These are phyloP conservation scores for Coleophora deauratella DNA, from an alignment of 2,888 invertebrate genomes.

Conservation along the genomic window DNA sequence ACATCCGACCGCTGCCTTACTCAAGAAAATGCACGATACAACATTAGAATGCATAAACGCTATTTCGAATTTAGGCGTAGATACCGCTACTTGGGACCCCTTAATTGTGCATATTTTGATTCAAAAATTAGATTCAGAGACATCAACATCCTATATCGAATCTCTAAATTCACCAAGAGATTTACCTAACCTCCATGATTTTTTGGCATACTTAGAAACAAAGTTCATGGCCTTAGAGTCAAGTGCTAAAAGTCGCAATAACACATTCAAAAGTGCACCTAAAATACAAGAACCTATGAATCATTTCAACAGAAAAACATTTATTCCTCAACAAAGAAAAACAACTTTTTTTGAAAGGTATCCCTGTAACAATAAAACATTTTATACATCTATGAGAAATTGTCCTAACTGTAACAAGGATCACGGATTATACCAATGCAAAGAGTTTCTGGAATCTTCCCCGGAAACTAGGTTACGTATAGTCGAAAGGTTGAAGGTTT, in stretches of 20 bases:
- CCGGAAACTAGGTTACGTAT: no score
- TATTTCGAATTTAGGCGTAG: constrained; percentile 10
- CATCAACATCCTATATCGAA: constrained; percentile 1
- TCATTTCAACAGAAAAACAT: no score
- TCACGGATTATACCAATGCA: no score
- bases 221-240: constrained; percentile 1
- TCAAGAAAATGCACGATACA: constrained; percentile 14
- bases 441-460: no score
- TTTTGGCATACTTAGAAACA: background rate
- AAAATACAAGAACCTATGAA: no score
- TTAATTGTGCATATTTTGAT: constrained; percentile 1
- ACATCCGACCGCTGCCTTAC: constrained; percentile 5
- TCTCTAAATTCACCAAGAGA: background rate
- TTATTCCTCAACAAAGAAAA: no score
- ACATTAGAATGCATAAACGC: constrained; percentile 13
- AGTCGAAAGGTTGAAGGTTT: no score
- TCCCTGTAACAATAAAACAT: no score
- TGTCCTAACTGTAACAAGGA: no score
- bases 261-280: no score
- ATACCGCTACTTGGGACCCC: constrained; percentile 13
- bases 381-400: no score
- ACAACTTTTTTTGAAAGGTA: no score
- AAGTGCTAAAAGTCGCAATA: background rate
- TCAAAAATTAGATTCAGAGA: background rate
- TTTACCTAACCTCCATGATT: background rate